Percentiles rank a stretch among this genome's conserved stretches.
Evolutionary conservation across 2,888 invertebrate species (phyloP).

Genomic region (Nipponacmea schrenckii): DNA sequence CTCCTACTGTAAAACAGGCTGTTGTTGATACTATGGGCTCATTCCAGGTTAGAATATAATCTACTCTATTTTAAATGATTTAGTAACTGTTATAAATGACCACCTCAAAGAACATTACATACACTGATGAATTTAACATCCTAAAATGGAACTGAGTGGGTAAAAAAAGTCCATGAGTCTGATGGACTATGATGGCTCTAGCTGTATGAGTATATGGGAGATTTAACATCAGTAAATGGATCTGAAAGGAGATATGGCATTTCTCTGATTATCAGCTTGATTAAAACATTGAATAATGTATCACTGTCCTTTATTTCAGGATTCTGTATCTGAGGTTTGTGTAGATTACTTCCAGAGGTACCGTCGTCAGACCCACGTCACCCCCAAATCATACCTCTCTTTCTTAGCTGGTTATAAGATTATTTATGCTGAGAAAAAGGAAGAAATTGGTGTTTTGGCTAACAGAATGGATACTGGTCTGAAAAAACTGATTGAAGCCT

Average conservation of each 20-base stretch:
- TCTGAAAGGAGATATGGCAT: no score
- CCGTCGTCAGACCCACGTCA: constrained; percentile 85
- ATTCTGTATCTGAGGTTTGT: constrained; percentile 81
- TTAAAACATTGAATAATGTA: no score
- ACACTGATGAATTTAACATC: no score
- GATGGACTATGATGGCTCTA: no score
- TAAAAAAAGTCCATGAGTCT: no score
- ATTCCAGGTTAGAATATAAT: constrained; percentile 59
- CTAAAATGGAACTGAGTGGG: no score
- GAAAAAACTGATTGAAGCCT: constrained; percentile 86
- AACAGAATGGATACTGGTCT: constrained; percentile 86
- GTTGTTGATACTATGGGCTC: constrained; percentile 67
- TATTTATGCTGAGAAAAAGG: constrained; percentile 83
- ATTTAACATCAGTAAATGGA: no score
- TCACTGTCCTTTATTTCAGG: constrained; percentile 70
- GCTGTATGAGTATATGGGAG: no score
- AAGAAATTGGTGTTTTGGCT: constrained; percentile 81
- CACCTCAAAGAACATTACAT: no score
- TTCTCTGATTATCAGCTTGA: no score
- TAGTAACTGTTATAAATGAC: no score
- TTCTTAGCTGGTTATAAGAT: constrained; percentile 85
- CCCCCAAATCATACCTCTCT: constrained; percentile 88
- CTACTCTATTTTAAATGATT: no score
- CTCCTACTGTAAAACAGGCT: constrained; percentile 61
- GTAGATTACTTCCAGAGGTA: constrained; percentile 83